Percentiles rank a stretch among this genome's conserved stretches.
Conservation (phyloP, 2,888 invertebrate genomes). For the Drosophila melanosoma region DNA sequence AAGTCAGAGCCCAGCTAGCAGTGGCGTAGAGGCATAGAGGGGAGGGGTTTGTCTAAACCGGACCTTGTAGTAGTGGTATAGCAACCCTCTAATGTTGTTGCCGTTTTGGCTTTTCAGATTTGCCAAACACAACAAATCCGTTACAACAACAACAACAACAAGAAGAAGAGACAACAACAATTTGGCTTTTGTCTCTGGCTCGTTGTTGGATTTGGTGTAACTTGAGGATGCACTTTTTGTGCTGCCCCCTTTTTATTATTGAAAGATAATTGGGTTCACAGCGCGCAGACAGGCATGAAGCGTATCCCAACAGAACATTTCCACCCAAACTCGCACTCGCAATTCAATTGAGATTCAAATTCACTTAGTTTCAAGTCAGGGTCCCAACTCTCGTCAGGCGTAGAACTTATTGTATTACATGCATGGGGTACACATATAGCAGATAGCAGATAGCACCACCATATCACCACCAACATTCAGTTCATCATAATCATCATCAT, state of each 20-base stretch:
- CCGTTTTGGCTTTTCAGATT: slow-evolving; percentile 82
- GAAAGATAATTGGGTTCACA: slow-evolving; percentile 83
- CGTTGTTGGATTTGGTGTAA: slow-evolving; percentile 67
- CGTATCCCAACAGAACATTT: slow-evolving; percentile 6
- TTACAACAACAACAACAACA: slow-evolving; percentile 59
- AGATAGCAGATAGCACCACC: slow-evolving; percentile 20
- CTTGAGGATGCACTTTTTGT: slow-evolving; percentile 81
- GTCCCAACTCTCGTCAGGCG: slow-evolving; percentile 9
- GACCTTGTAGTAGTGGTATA: slow-evolving; percentile 6
- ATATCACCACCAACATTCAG: slow-evolving; percentile 24
- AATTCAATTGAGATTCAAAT: slow-evolving; percentile 83
- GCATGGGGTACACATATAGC: slow-evolving; percentile 43
- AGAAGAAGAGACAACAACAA: slow-evolving; percentile 26
- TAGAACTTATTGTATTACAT: slow-evolving; percentile 68
- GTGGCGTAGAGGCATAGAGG: background rate
- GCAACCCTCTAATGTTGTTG: slow-evolving; percentile 62
- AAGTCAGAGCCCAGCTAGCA: slow-evolving; percentile 12
- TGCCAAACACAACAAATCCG: slow-evolving; percentile 78
- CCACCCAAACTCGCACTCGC: slow-evolving; percentile 43
- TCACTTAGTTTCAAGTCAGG: slow-evolving; percentile 57
- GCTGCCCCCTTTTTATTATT: slow-evolving; percentile 78
- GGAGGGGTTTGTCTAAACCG: background rate
- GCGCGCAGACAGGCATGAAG: slow-evolving; percentile 79
- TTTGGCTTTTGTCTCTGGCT: slow-evolving; percentile 50
- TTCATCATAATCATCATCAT: slow-evolving; percentile 27